A percentile compares a stretch with the other conserved stretches of the same genome.
Conservation (phyloP, 2,113 vertebrate genomes). For the Shinisaurus crocodilurus region DNA sequence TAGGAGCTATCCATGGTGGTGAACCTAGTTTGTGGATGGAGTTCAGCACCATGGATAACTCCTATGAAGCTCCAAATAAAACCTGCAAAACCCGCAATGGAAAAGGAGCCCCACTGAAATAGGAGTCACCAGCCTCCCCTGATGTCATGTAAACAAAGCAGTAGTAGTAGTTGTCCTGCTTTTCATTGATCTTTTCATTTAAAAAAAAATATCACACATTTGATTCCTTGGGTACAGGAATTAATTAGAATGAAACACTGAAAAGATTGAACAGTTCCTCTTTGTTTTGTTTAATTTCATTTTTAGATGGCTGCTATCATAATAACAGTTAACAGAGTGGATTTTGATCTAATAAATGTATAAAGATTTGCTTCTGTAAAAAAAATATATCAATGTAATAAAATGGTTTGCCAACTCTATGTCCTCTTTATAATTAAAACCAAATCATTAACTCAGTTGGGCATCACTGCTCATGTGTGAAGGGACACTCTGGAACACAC, state of each 20-base stretch:
- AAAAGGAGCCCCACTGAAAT: too few relatives aligned
- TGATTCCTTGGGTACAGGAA: not conserved
- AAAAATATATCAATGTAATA: slow-evolving; percentile 4
- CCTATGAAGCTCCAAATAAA: too few relatives aligned
- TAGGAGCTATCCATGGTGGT: too few relatives aligned
- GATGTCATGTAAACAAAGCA: not conserved
- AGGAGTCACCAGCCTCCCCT: too few relatives aligned
- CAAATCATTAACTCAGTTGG: slow-evolving; percentile 7
- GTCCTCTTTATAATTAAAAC: slow-evolving; percentile 24
- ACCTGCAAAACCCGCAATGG: too few relatives aligned
- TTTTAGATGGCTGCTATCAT: not conserved
- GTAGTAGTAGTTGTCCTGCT: not conserved
- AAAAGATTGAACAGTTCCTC: not conserved
- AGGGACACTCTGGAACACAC: slow-evolving; percentile 6
- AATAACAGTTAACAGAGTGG: fast-evolving
- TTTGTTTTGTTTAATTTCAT: not conserved
- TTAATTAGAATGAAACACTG: not conserved
- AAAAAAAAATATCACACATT: not conserved
- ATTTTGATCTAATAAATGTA: not conserved
- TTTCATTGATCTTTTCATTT: not conserved
- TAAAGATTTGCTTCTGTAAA: not conserved
- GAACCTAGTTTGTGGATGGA: too few relatives aligned
- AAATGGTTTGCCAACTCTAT: not conserved
- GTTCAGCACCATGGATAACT: too few relatives aligned
- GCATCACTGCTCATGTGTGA: slow-evolving; percentile 3